Base-by-base conservation (phyloP, 2,113 vertebrate genomes). In the Muntiacus reevesi region DNA sequence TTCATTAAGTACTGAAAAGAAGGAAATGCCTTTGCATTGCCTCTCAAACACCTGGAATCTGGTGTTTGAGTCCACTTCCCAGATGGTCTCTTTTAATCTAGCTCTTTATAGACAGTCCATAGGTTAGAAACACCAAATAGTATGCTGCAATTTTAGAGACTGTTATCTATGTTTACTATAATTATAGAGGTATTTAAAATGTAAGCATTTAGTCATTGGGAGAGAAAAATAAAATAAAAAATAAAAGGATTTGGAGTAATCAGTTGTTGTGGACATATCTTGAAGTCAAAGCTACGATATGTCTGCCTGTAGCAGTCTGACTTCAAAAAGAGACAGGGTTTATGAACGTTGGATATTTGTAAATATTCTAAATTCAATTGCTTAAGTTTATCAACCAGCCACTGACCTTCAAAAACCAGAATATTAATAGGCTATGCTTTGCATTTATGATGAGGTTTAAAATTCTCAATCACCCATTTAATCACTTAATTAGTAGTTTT, bases 321-420 rank as follows among this genome's bases (percentile, higher is more conserved):
- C 91, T 97, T 97, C 55, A 91, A 94, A 95, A 89, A 62, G 43
- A 95, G n/a, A 50, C 27, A 43, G 21, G 23, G 7, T 62, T 96
- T 94, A 97, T 81, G 82, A 86, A 96, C 52, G 25, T 45, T 95
- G 21, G 50, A 14, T 87, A 57, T 95, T 95, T 93, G 47, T 4
- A 97, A 93, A 91, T 97, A 96, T 89, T 97, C 84, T 95, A 89
- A 91, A 84, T 62, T 89, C 19, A 59, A 10, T 74, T 87, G 55
- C 62, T 89, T 47, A 91, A 40, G n/a, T 93, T 95, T 36, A 33
- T 93, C 23, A 86, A 50, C 11, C 21, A 89, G n/a, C 19, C 87
- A 62, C 19, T 54, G 13, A 88, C n/a, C 23, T 89, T 94, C 21
- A 95, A 64, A 81, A 89, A 17, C 23, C 36, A 93, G 59, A 40